These are phyloP conservation scores for Peromyscus californicus DNA, from an alignment of 2,113 vertebrate genomes.

Conservation along the genomic window DNA sequence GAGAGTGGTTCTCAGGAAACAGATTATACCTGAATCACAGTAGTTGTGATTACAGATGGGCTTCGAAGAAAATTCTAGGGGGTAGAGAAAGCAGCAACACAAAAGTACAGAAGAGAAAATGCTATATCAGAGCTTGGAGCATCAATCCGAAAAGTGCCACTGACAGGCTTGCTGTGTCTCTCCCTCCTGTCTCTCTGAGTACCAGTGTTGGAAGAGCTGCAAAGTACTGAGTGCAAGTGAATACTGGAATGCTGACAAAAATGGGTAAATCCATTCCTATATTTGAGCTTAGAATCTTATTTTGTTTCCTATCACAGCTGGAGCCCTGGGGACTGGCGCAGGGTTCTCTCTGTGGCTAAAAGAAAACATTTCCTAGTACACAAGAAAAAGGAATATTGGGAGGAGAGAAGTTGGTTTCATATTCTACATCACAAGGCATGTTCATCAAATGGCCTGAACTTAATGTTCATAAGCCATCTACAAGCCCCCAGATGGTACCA, in stretches of 20 bases:
- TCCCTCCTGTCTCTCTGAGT: neutral
- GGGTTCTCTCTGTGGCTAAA: neutral
- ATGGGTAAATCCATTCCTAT: neutral
- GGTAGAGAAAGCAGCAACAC: neutral
- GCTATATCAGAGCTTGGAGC: neutral
- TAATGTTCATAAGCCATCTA: neutral
- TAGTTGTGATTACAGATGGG: neutral
- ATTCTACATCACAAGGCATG: neutral
- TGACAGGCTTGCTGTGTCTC: neutral
- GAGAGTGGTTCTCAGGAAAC: neutral
- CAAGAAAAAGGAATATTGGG: neutral
- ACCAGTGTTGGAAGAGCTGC: neutral
- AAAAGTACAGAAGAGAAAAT: neutral
- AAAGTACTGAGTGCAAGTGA: neutral
- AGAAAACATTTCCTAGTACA: neutral
- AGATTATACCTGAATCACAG: neutral
- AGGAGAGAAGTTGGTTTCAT: neutral
- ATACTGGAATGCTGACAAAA: neutral
- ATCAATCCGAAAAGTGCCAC: neutral
- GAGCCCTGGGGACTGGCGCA: neutral
- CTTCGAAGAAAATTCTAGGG: slow-evolving; percentile 4
- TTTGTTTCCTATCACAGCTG: neutral
- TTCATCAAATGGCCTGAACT: neutral
- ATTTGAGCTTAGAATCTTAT: neutral
- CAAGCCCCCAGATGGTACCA: neutral